Percentiles rank a stretch among this genome's conserved stretches.
Evolutionary conservation across 2,113 vertebrate species (phyloP).

Genomic region (Mustela nigripes): DNA sequence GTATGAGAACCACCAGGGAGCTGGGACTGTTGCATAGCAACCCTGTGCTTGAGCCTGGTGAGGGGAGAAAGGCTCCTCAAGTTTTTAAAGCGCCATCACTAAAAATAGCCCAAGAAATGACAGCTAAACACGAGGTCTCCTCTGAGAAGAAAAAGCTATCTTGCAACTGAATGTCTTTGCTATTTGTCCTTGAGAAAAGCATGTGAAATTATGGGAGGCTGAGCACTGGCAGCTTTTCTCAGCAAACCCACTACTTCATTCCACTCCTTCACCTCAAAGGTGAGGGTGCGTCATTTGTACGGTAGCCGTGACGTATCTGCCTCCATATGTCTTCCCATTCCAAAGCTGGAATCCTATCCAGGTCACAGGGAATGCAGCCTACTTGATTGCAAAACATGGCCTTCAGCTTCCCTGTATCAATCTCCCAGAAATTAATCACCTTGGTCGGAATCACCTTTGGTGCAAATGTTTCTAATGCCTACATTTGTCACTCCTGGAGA

Average conservation of each 20-base stretch:
- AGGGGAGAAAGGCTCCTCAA: slow-evolving; percentile 39
- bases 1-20: not conserved
- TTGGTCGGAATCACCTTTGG: slow-evolving; percentile 24
- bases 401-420: slow-evolving; percentile 31
- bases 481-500: slow-evolving; percentile 62
- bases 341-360: not conserved
- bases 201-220: not conserved
- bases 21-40: slow-evolving; percentile 74
- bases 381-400: slow-evolving; percentile 50
- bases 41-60: slow-evolving; percentile 4
- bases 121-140: not conserved
- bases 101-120: slow-evolving; percentile 66
- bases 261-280: fast-evolving
- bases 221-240: not conserved
- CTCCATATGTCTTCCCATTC: not conserved
- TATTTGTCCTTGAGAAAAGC: slow-evolving; percentile 20
- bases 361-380: not conserved
- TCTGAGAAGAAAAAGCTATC: slow-evolving; percentile 26
- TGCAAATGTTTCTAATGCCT: not conserved
- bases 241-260: not conserved
- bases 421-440: slow-evolving; percentile 69
- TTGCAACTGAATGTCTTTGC: not conserved
- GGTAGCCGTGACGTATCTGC: not conserved
- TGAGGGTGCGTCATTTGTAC: fast-evolving
- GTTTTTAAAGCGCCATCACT: slow-evolving; percentile 50